Base-by-base conservation (phyloP, 2,888 invertebrate species). In the Fabriciana adippe region DNA sequence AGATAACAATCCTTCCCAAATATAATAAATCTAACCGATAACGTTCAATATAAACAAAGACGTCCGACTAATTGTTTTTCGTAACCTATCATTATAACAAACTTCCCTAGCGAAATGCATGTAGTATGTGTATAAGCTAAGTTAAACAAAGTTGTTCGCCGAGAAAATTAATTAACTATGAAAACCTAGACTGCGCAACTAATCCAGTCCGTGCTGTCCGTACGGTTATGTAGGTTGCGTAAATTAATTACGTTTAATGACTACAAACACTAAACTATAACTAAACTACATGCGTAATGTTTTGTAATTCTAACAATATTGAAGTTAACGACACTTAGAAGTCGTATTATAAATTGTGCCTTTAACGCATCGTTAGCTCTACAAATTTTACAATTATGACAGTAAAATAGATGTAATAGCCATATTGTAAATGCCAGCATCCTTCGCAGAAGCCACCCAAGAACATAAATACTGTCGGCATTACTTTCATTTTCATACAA, bases 1-100 rank as follows among this genome's bases (percentile, higher is more conserved):
- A 85, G 90, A 91, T 92, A 90, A 88, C 86, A 85, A n/a, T 82
- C 86, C 85, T 86, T 83, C 81, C 82, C 87, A 90, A 90, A 91
- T 86, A 89, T 88, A 90, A 92, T 90, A 91, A 91, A 91, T 91
- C 87, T 89, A 85, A 76, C 73, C 80, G 88, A 91, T 92, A 89
- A 90, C 84, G 86, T 87, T 83, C 79, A 78, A 82, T 83, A 82
- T 76, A 74, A 81, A 83, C 82, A 87, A 86, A 88, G 84, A 84
- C 79, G 74, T 75, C 84, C 85, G 83, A 83, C 87, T 89, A 90
- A 91, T 90, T 92, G 87, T 88, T 89, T 87, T 78, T 82, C 76
- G 79, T 80, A 88, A 86, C 85, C 83, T 80, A 82, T 87, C 86
- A 91, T 92, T 89, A 89, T 76, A 84, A 74, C 79, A 81, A 82